Evolutionary conservation across 1,140 invertebrate species (phyloP).

Genomic region (Heliothis virescens): DNA sequence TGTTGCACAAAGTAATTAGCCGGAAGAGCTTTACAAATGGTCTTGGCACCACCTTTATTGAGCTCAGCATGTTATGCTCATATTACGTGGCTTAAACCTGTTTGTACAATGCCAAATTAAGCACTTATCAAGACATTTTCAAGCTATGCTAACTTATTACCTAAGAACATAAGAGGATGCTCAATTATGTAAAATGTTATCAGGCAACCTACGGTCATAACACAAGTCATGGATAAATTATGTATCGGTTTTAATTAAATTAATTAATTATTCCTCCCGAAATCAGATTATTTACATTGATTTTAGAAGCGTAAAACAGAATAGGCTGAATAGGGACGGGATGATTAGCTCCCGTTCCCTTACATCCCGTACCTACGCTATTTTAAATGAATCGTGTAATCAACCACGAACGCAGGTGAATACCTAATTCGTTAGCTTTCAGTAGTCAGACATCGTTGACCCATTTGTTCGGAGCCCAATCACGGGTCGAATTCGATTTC

Average conservation of each 20-base stretch:
- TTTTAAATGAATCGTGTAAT: constrained; percentile 47
- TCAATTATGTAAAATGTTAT: not conserved
- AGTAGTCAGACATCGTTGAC: constrained; percentile 45
- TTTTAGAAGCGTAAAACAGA: constrained; percentile 4
- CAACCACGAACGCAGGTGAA: constrained; percentile 44
- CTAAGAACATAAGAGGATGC: too few species aligned
- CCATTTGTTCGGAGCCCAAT: constrained; percentile 52
- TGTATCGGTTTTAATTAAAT: not conserved
- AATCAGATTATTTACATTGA: constrained; percentile 5
- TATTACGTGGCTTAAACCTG: not conserved
- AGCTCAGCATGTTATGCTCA: constrained; percentile 31
- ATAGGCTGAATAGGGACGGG: constrained; percentile 3
- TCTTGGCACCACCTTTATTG: constrained; percentile 44
- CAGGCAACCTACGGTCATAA: too few species aligned
- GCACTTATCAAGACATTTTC: not conserved
- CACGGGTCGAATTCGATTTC: constrained; percentile 57
- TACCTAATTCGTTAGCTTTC: constrained; percentile 50
- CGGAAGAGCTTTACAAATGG: constrained; percentile 48
- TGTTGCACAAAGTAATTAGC: constrained; percentile 50
- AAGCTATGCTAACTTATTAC: too few species aligned
- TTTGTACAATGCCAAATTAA: constrained; percentile 33
- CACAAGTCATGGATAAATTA: too few species aligned
- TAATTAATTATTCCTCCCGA: not conserved
- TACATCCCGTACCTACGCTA: constrained; percentile 1
- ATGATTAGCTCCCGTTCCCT: constrained; percentile 32